Base-by-base conservation (phyloP, 2,888 invertebrate genomes). In the Apamea sordens region DNA sequence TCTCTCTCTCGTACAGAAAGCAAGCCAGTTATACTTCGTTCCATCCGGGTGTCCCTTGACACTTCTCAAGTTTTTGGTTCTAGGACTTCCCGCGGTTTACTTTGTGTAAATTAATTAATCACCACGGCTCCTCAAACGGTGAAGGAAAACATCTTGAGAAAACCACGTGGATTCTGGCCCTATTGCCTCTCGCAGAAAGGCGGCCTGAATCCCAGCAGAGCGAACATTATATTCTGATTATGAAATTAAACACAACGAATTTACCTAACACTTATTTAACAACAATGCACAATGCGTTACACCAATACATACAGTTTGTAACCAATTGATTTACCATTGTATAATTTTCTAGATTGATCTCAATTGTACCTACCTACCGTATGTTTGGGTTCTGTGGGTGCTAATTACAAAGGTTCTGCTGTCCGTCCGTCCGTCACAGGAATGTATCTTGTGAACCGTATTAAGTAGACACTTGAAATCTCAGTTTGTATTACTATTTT, bases 271-370 rank as follows among this genome's bases (percentile, higher is more conserved):
- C 32, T 4, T 53, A 32, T 32, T 41, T 10, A 50, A 65, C 15
- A 70, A 83, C 76, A 78, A 83, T 76, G 44, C 69, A 88, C 79
- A 79, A 82, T 64, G 70, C 79, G 76, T 85, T 63, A 76, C 74
- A 80, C 65, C 53, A 77, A 80, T 83, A 77, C 53, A 71, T 47
- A 73, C 70, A 75, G 81, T 56, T 77, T 72, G 78, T 79, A 79
- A 81, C 89, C 82, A 86, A 82, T 80, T 73, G 68, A 85, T 82
- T 82, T 70, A 78, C 44, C 41, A 89, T 89, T 82, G 75, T 77
- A 67, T 32, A 71, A 72, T 64, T 82, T 76, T 89, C 80, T 72
- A 86, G 84, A 86, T 74, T 80, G 80, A 86, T 85, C 79, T 82
- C 76, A 63, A 86, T 85, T 59, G 70, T 70, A 36, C 11, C 7